Evolutionary conservation across 2,797 vertebrate genomes (phyloP).

Genomic region (Meda fulgida): DNA sequence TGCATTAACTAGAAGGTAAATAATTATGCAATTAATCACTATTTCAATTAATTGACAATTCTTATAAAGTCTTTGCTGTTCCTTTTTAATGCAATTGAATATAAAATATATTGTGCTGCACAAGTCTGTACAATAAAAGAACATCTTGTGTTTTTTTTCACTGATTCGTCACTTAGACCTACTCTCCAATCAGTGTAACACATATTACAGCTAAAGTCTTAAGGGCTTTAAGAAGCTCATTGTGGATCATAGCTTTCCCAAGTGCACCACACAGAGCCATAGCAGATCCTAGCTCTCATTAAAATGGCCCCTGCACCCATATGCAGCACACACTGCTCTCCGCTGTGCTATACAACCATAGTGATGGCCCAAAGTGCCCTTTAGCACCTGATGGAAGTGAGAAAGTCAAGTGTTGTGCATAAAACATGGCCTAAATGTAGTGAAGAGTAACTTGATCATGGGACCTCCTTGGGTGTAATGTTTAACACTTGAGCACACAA

Average conservation of each 20-base stretch:
- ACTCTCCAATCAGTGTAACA: background rate
- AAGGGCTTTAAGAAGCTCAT: background rate
- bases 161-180: background rate
- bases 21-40: background rate
- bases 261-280: conserved; percentile 12
- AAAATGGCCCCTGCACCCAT: conserved; percentile 34
- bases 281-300: conserved; percentile 7
- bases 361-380: background rate
- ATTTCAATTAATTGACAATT: background rate
- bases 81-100: background rate
- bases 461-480: conserved; percentile 6
- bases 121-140: background rate
- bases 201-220: background rate
- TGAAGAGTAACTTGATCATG: conserved; percentile 34
- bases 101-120: background rate
- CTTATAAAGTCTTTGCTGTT: background rate
- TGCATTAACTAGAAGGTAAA: background rate
- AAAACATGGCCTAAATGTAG: background rate
- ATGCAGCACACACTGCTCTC: background rate
- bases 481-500: conserved; percentile 17
- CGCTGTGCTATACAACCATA: background rate
- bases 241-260: conserved; percentile 11
- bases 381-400: conserved; percentile 21
- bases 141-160: background rate
- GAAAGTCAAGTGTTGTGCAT: conserved; percentile 4